These are phyloP conservation scores for Coremacera marginata DNA, from an alignment of 2,888 invertebrate species.

Conservation along the genomic window DNA sequence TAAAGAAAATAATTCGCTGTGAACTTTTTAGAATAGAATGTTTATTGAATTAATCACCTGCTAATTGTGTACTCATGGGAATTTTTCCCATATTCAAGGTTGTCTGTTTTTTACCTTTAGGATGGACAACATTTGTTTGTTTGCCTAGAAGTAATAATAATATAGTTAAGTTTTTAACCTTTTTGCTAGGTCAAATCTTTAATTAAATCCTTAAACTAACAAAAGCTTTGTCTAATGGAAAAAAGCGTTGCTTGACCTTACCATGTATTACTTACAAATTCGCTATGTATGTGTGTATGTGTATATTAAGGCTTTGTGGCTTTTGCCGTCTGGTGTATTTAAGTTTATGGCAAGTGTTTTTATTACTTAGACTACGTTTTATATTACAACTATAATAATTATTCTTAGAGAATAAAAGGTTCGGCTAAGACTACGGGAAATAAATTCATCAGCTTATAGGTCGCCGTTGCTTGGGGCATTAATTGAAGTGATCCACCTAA, in stretches of 20 bases:
- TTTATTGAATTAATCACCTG: conserved; percentile 59
- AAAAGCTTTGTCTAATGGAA: neutral
- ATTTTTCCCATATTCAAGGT: conserved; percentile 64
- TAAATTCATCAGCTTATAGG: too few species aligned
- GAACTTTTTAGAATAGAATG: neutral
- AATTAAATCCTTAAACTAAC: neutral
- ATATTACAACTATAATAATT: too few species aligned
- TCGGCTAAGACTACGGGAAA: too few species aligned
- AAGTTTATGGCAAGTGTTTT: neutral
- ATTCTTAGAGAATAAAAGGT: too few species aligned
- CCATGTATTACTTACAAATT: too few species aligned
- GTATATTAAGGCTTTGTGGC: neutral
- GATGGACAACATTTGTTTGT: conserved; percentile 66
- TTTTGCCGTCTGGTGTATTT: neutral
- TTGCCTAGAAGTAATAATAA: conserved; percentile 59
- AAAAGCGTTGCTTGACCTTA: conserved; percentile 11
- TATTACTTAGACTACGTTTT: too few species aligned
- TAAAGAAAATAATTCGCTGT: neutral
- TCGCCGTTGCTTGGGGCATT: too few species aligned
- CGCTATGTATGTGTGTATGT: neutral
- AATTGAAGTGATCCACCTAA: too few species aligned
- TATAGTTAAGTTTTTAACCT: conserved; percentile 11
- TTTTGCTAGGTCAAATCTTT: too few species aligned
- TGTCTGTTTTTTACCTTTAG: conserved; percentile 66
- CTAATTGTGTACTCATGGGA: conserved; percentile 62